Percentiles rank a stretch among this genome's conserved stretches.
phyloP scores from a whole-genome alignment of 2,888 invertebrate species.

The Pyrochroa serraticornis region DNA sequence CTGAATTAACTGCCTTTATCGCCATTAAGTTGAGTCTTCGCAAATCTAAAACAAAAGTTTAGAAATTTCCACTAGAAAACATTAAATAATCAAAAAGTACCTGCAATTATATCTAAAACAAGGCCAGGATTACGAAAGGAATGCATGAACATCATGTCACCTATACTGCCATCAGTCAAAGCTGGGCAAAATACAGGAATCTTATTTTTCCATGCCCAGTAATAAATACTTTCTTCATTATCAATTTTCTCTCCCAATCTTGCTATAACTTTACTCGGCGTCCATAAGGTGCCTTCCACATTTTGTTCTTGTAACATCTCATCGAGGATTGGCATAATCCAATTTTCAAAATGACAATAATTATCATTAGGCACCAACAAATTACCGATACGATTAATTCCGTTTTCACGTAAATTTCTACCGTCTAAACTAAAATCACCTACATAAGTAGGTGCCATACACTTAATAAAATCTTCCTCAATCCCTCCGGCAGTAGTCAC shows the following conservation, averaged over 20 bases:
- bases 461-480: constrained; percentile 99
- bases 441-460: constrained; percentile 90
- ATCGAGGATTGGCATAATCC: constrained; percentile 93
- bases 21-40: constrained; percentile 91
- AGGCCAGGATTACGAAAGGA: constrained; percentile 92
- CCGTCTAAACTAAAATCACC: constrained; percentile 91
- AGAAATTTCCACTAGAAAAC: not conserved
- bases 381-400: constrained; percentile 87
- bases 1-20: constrained; percentile 89
- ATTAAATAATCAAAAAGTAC: constrained; percentile 51
- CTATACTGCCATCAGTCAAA: constrained; percentile 94
- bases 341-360: constrained; percentile 97
- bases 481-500: constrained; percentile 98
- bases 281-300: constrained; percentile 78
- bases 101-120: constrained; percentile 88
- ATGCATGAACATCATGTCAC: constrained; percentile 99
- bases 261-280: constrained; percentile 86
- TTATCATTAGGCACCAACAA: constrained; percentile 97
- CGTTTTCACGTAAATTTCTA: constrained; percentile 77
- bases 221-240: constrained; percentile 90
- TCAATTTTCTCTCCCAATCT: constrained; percentile 90
- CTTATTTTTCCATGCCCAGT: constrained; percentile 95
- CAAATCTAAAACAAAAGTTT: constrained; percentile 67
- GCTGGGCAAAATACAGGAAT: constrained; percentile 99
- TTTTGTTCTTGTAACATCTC: constrained; percentile 89